Evolutionary conservation across 2,888 invertebrate genomes (phyloP), one percentile per base, ranked within the genome.

Genomic region (Rutpela maculata): DNA sequence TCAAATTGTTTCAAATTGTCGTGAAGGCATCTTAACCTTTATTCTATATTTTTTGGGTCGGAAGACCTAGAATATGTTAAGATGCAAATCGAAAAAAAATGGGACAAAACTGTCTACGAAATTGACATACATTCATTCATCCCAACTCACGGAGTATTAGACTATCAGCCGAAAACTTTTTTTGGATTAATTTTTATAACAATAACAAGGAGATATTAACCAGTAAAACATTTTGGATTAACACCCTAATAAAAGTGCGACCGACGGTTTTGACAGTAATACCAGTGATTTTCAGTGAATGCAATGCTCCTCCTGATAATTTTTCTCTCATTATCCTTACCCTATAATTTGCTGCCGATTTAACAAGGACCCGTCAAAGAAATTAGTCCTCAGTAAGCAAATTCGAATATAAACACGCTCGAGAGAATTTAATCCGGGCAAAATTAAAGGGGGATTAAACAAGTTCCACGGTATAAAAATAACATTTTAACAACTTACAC

Each of bases 291-390:
- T 43, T 38, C 60, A 38, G 59, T 59, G 38, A 57, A 43, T 59
- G 38, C 10, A 71, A 43, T 19, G 50, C 67, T 74, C 38, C 74
- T 74, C 55, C 67, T 35, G 68, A 56, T 74, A 67, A 74, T 74
- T 68, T 62, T 57, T 67, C 50, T 66, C 62, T 74, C 74, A 59
- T 74, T 74, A 74, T 74, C 19, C 43, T 26, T 18, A 68, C 67
- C 74, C 68, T 68, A 22, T 60, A 74, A 74, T 74, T 74, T 74
- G 50, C 67, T 62, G 55, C 57, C 67, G 74, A 74, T 74, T 57
- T 74, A 74, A 68, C 68, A 56, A 65, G 22, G 60, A 74, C 74
- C 74, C 56, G 74, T 74, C 74, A 74, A 74, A 74, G 55, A 68
- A 74, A 74, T 74, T 68, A 68, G 60, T 74, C 26, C 60, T 26